Conservation (phyloP, 2,888 invertebrate genomes). For the Sphinx pinastri region DNA sequence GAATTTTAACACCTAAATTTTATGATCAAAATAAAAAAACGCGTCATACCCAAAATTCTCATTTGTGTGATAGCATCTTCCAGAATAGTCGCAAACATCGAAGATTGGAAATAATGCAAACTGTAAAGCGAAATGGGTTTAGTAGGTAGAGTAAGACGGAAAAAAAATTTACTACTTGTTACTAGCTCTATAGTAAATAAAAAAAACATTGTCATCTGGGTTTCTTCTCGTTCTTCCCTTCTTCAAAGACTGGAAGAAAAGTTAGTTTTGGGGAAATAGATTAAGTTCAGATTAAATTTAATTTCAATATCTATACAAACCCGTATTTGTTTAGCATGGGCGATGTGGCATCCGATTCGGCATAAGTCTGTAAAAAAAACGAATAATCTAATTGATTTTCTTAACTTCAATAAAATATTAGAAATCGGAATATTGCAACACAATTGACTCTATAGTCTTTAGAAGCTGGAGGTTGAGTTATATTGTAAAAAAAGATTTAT, state of each 20-base stretch:
- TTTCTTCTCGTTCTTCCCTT: too few species aligned
- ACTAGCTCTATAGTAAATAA: too few species aligned
- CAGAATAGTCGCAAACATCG: slow-evolving; percentile 40
- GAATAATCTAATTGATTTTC: not conserved
- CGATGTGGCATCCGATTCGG: not conserved
- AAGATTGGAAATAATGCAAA: slow-evolving; percentile 31
- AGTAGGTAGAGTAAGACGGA: not conserved
- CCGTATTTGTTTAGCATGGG: slow-evolving; percentile 2
- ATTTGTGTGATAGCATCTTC: slow-evolving; percentile 44
- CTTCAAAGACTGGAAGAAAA: too few species aligned
- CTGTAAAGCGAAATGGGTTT: slow-evolving; percentile 28
- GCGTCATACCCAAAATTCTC: slow-evolving; percentile 41
- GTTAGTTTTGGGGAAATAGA: too few species aligned
- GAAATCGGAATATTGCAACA: too few species aligned
- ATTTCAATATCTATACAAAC: slow-evolving; percentile 1
- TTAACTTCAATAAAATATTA: too few species aligned
- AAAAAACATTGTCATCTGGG: too few species aligned
- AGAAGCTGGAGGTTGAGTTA: too few species aligned
- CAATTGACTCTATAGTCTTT: too few species aligned
- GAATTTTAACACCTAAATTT: not conserved
- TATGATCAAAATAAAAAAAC: not conserved
- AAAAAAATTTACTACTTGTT: too few species aligned
- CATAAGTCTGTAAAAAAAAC: not conserved
- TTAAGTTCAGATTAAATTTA: not conserved
- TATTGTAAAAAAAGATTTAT: too few species aligned